These are phyloP conservation scores for Bhutanitis thaidina DNA, from an alignment of 2,888 invertebrate species.

Conservation along the genomic window DNA sequence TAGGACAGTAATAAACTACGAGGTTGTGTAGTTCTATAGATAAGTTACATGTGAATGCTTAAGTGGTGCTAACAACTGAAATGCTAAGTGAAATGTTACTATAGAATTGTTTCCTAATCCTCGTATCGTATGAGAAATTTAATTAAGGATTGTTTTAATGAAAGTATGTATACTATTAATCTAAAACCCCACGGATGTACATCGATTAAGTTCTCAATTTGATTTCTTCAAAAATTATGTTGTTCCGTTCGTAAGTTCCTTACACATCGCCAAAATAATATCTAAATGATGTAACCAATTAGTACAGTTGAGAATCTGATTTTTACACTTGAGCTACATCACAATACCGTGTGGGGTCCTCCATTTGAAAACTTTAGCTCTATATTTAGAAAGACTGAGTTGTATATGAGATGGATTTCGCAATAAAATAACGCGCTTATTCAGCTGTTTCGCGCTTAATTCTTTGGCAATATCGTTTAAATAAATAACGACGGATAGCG, in stretches of 20 bases:
- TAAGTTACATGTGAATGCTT: slow-evolving; percentile 34
- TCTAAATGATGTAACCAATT: too few species aligned
- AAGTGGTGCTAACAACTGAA: slow-evolving; percentile 58
- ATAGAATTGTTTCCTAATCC: background rate
- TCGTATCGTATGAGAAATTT: background rate
- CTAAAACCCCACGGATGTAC: background rate
- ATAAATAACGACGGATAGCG: too few species aligned
- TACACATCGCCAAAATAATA: too few species aligned
- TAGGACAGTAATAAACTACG: background rate
- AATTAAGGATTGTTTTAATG: background rate
- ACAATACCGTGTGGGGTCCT: background rate
- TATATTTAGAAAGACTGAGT: background rate
- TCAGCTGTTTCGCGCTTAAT: too few species aligned
- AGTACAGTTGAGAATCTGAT: too few species aligned
- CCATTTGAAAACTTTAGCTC: background rate
- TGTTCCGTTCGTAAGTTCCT: too few species aligned
- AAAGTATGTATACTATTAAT: background rate
- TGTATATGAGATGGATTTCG: background rate
- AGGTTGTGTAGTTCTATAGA: slow-evolving; percentile 20
- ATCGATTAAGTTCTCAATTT: too few species aligned
- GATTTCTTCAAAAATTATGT: too few species aligned
- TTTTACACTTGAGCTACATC: too few species aligned
- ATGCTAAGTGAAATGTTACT: slow-evolving; percentile 29
- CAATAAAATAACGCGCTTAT: background rate
- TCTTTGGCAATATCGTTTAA: too few species aligned